Conservation (phyloP, 2,113 vertebrate genomes). For the Herpailurus yagouaroundi region DNA sequence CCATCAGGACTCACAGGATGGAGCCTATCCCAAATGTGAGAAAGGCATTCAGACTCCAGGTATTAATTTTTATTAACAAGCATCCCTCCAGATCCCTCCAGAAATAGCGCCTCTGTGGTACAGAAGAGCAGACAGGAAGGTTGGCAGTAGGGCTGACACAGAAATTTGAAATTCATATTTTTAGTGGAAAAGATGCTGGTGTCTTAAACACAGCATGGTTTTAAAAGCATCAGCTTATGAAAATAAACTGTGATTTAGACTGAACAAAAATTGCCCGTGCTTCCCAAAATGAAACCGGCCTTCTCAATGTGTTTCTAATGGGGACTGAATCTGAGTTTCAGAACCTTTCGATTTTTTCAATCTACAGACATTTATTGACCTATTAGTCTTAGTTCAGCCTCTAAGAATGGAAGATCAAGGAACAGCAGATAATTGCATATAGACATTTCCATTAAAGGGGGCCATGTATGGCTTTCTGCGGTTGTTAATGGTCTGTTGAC, state of each 20-base stretch:
- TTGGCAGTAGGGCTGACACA: background rate
- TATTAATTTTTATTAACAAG: background rate
- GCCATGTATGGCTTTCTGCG: background rate
- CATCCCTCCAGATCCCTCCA: background rate
- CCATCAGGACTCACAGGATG: fast-evolving
- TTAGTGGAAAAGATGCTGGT: background rate
- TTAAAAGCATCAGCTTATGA: background rate
- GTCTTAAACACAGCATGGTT: background rate
- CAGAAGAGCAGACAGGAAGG: background rate
- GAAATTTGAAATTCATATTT: background rate
- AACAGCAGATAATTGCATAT: constrained; percentile 64
- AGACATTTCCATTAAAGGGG: constrained; percentile 67
- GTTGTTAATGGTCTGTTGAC: constrained; percentile 60
- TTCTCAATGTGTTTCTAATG: constrained; percentile 29
- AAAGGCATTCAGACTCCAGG: background rate
- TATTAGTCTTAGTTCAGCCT: constrained; percentile 52
- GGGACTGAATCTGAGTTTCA: constrained; percentile 47
- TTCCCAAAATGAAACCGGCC: constrained; percentile 4
- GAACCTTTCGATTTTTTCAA: constrained; percentile 55
- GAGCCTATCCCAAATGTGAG: background rate
- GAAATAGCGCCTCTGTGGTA: background rate
- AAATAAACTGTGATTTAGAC: constrained; percentile 22
- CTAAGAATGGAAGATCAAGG: constrained; percentile 69
- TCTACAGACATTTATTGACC: constrained; percentile 61
- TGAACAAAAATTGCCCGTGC: background rate